A percentile compares a stretch with the other conserved stretches of the same genome.
Evolutionary conservation across 2,888 invertebrate genomes (phyloP).

Genomic region (Dromius quadrimaculatus): DNA sequence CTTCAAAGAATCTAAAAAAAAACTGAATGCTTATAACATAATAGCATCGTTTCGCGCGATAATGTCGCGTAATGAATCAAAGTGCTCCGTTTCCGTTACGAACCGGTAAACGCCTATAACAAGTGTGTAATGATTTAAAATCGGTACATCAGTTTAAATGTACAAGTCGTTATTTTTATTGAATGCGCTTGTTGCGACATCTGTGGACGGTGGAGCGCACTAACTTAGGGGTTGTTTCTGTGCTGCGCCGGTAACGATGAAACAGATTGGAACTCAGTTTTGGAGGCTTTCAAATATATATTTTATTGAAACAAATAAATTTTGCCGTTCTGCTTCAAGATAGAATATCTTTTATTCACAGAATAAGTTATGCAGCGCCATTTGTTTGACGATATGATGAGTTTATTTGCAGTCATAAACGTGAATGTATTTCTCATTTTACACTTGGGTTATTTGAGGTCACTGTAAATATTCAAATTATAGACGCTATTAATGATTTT

Average conservation of each 20-base stretch:
- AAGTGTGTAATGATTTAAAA: constrained; percentile 44
- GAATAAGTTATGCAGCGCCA: constrained; percentile 34
- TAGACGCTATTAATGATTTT: background rate
- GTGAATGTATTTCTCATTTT: background rate
- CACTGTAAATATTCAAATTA: constrained; percentile 2
- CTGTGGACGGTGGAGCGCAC: constrained; percentile 13
- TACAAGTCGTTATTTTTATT: constrained; percentile 48
- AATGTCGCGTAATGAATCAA: constrained; percentile 45
- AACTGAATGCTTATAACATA: constrained; percentile 4
- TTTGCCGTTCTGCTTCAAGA: constrained; percentile 38
- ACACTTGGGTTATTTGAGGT: constrained; percentile 15
- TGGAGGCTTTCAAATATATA: background rate
- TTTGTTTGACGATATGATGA: constrained; percentile 42
- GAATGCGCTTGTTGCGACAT: constrained; percentile 40
- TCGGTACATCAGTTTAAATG: constrained; percentile 48
- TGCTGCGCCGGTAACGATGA: constrained; percentile 21
- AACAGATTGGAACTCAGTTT: background rate
- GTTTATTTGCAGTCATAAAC: constrained; percentile 36
- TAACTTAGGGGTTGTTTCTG: constrained; percentile 28
- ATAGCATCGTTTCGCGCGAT: constrained; percentile 21
- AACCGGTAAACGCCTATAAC: constrained; percentile 33
- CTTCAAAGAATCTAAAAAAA: background rate
- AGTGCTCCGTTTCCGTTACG: constrained; percentile 9
- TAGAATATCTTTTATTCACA: constrained; percentile 30
- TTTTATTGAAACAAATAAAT: constrained; percentile 40